phyloP scores from a whole-genome alignment of 2,797 vertebrate genomes.

The Kryptolebias ocellatus region DNA sequence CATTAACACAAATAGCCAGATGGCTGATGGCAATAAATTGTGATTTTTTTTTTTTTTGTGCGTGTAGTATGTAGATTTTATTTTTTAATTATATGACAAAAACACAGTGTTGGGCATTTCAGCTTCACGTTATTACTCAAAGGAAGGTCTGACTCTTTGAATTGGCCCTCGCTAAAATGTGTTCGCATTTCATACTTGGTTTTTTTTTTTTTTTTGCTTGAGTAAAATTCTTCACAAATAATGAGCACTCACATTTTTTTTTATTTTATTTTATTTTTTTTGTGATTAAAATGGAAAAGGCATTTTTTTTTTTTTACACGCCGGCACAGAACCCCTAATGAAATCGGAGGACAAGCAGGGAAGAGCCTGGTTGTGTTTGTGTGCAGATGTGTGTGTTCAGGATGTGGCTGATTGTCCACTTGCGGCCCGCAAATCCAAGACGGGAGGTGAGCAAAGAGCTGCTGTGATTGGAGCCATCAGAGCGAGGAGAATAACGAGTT shows the following conservation, averaged over 20 bases:
- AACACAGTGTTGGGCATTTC: not conserved
- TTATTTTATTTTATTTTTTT: not conserved
- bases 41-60: not conserved
- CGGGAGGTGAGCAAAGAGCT: constrained; percentile 12
- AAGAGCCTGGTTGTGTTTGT: not conserved
- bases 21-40: constrained; percentile 8
- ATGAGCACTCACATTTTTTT: not conserved
- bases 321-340: not conserved
- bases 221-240: constrained; percentile 1
- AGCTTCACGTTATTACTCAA: not conserved
- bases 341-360: not conserved
- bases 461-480: constrained; percentile 35
- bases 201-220: constrained; percentile 6
- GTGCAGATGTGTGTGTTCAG: constrained; percentile 5
- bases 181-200: not conserved
- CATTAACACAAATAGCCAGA: constrained; percentile 8
- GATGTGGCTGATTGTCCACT: constrained; percentile 7
- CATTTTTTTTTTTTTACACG: not conserved
- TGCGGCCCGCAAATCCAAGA: constrained; percentile 1
- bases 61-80: not conserved
- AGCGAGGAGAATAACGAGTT: constrained; percentile 18
- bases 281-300: constrained; percentile 10
- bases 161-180: constrained; percentile 1
- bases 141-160: not conserved
- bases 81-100: not conserved